Evolutionary conservation across 2,797 vertebrate genomes (phyloP), one percentile per base, ranked within the genome.

Genomic region (Galago senegalensis): DNA sequence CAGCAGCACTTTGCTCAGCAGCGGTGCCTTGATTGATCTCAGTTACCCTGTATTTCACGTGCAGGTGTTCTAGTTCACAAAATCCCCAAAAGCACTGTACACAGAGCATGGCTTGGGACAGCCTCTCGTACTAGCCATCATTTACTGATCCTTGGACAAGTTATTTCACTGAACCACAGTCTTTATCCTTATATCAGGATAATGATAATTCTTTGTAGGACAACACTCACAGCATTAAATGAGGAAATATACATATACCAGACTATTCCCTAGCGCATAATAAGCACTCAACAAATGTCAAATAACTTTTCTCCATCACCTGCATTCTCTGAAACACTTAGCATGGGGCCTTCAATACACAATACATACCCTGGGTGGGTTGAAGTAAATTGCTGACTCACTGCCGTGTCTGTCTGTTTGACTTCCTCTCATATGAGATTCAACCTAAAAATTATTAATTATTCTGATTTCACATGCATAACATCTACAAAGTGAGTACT

Each of bases 361-460:
- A 81, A 63, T 69, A 94, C 70, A 61, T 70, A 43, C 10, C 69
- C 67, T 0, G 3, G 40, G 31, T 82, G 63, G 9, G 25, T 73
- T 83, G 34, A 67, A 73, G 9, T 12, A 87, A 94, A 31, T 46
- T 87, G 84, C 95, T 94, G 93, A 87, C 69, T 97, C 93, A 93
- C 61, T 25, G 17, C 29, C 31, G 76, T 81, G 23, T 69, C 75
- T 94, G 29, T 90, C 56, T 67, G 69, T 90, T 60, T 67, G 69
- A 95, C 29, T 94, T 88, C 75, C 87, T 87, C n/a, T 89, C 87
- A 89, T 40, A 25, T 63, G 69, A 80, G 34, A 96, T 65, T 79
- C 61, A 70, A 89, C 67, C 43, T 82, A 89, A 61, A 89, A 76
- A 88, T 37, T 60, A 76, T 79, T 83, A 49, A 86, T 81, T 93